Evolutionary conservation across 2,888 invertebrate genomes (phyloP).

Genomic region (Ernsta delagoae): DNA sequence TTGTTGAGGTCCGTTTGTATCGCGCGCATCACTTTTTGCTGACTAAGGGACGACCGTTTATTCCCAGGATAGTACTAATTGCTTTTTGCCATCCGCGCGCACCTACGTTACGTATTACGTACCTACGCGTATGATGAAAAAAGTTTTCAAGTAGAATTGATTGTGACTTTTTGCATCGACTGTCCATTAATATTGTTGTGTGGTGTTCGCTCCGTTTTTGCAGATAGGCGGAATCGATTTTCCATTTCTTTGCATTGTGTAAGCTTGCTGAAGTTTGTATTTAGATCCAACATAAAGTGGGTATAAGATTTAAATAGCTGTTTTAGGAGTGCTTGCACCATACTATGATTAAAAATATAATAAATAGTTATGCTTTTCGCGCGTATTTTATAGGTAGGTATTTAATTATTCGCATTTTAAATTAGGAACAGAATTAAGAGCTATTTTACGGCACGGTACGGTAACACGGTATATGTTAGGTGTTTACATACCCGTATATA

Average conservation of each 20-base stretch:
- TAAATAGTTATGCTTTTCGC: too few species aligned
- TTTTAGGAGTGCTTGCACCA: too few species aligned
- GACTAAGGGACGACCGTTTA: constrained; percentile 49
- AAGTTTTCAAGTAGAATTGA: constrained; percentile 44
- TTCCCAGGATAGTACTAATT: constrained; percentile 47
- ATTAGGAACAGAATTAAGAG: too few species aligned
- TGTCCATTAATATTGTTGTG: constrained; percentile 18
- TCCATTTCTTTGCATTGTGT: not conserved
- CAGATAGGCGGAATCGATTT: not conserved
- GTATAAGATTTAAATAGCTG: too few species aligned
- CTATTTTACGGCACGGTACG: too few species aligned
- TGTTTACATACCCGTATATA: too few species aligned
- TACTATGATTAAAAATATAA: too few species aligned
- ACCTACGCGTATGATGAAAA: constrained; percentile 46
- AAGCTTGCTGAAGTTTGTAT: not conserved
- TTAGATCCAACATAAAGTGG: too few species aligned
- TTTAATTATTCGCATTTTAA: too few species aligned
- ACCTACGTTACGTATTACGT: not conserved
- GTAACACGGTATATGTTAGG: too few species aligned
- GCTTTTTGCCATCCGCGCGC: constrained; percentile 43
- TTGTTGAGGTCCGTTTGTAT: constrained; percentile 27
- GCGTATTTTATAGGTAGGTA: too few species aligned
- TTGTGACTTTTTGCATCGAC: constrained; percentile 30
- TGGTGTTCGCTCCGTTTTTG: not conserved
- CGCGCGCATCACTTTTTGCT: constrained; percentile 50